phyloP scores from a whole-genome alignment of 2,888 invertebrate species.

The Malacosoma neustria region DNA sequence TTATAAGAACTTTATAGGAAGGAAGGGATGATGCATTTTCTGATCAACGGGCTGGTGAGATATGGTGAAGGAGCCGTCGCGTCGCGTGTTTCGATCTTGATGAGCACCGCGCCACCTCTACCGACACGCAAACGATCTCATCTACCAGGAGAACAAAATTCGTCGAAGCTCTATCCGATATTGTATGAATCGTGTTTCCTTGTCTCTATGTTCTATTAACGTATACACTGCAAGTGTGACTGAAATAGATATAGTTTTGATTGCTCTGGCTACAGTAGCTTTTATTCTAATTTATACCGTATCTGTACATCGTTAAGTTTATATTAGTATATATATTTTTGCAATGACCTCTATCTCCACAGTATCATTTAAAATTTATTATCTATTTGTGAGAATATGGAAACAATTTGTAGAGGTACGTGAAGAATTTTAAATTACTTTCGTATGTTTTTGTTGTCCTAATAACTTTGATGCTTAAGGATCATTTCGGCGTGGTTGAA shows the following conservation, averaged over 20 bases:
- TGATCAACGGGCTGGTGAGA: too few species aligned
- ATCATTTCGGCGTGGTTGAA: conserved; percentile 67
- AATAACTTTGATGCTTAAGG: conserved; percentile 63
- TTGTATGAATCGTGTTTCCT: conserved; percentile 22
- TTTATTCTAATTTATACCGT: too few species aligned
- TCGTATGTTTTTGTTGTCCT: conserved; percentile 52
- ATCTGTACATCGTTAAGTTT: too few species aligned
- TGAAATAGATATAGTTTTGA: too few species aligned
- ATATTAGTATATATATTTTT: too few species aligned
- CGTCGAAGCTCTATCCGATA: conserved; percentile 22
- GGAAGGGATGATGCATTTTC: too few species aligned
- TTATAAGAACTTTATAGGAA: too few species aligned
- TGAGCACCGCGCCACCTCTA: conserved; percentile 66
- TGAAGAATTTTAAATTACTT: conserved; percentile 54
- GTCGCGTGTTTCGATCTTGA: conserved; percentile 6
- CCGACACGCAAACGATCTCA: conserved; percentile 69
- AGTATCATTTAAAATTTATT: not conserved
- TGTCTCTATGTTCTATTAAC: too few species aligned
- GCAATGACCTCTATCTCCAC: too few species aligned
- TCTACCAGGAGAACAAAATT: conserved; percentile 50
- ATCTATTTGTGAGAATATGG: conserved; percentile 29
- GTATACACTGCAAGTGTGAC: too few species aligned
- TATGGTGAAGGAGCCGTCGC: too few species aligned
- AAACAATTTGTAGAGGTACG: conserved; percentile 43
- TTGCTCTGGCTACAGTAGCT: too few species aligned